These are phyloP conservation scores for Drosophila multiciliata DNA, from an alignment of 2,888 invertebrate species.

Conservation along the genomic window DNA sequence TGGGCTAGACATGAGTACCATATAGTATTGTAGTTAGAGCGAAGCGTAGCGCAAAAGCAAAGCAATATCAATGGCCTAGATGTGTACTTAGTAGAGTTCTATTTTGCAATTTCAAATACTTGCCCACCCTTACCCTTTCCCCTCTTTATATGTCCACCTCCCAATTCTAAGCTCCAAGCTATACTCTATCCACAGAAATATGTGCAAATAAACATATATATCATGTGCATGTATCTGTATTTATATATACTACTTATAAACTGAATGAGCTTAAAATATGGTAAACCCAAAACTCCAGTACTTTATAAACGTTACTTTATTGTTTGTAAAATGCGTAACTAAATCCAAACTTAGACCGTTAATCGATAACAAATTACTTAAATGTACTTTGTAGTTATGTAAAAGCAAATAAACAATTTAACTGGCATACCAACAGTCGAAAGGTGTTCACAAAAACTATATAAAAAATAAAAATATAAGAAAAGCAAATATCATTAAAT, in stretches of 20 bases:
- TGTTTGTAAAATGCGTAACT: conserved; percentile 69
- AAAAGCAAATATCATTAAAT: conserved; percentile 38
- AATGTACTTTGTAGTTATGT: conserved; percentile 47
- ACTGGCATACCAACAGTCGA: conserved; percentile 78
- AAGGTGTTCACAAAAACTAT: conserved; percentile 66
- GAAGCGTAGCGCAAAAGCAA: conserved; percentile 50
- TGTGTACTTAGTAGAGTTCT: conserved; percentile 68
- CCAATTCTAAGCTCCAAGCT: conserved; percentile 2
- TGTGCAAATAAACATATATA: conserved; percentile 16
- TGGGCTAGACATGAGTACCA: conserved; percentile 25
- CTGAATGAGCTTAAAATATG: conserved; percentile 74
- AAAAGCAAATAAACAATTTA: conserved; percentile 60
- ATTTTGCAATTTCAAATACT: conserved; percentile 29
- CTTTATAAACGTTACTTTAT: conserved; percentile 68
- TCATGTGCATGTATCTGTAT: conserved; percentile 39
- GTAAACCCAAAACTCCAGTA: conserved; percentile 65
- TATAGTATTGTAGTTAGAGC: conserved; percentile 46
- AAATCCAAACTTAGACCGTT: conserved; percentile 66
- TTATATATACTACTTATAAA: conserved; percentile 52
- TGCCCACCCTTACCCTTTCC: conserved; percentile 22
- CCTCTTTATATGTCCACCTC: conserved; percentile 2
- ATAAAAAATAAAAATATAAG: conserved; percentile 16
- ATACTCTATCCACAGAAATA: conserved; percentile 25
- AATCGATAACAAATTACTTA: conserved; percentile 51
- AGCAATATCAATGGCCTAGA: conserved; percentile 67